Evolutionary conservation across 2,888 invertebrate genomes (phyloP).

Genomic region (Entomobrya multifasciata): DNA sequence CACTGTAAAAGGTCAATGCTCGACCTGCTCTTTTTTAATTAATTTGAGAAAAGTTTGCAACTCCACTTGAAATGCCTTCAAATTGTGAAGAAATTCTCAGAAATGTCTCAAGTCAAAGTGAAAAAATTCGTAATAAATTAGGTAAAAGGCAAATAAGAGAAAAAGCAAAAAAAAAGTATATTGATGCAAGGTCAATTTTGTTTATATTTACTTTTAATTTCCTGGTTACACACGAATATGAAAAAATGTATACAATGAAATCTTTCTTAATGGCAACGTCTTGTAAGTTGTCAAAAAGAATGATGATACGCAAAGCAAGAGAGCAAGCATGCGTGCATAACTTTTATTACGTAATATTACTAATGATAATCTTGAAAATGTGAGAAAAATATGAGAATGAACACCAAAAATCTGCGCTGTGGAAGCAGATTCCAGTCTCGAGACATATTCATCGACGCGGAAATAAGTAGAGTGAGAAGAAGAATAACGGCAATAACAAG

Average conservation of each 20-base stretch:
- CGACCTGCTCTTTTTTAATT: neutral
- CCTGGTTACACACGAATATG: neutral
- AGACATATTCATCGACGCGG: constrained; percentile 56
- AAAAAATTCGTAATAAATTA: too few relatives aligned
- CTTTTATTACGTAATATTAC: constrained; percentile 28
- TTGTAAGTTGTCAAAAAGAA: neutral
- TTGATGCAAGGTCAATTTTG: constrained; percentile 36
- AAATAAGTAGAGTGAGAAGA: constrained; percentile 54
- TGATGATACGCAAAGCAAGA: neutral
- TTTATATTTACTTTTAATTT: constrained; percentile 23
- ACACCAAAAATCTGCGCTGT: constrained; percentile 13
- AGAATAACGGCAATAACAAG: constrained; percentile 39
- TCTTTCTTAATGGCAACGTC: neutral
- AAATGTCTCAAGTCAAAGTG: neutral
- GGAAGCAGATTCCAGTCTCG: constrained; percentile 10
- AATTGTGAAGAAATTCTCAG: constrained; percentile 22
- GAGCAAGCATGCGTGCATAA: neutral
- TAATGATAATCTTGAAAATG: constrained; percentile 18
- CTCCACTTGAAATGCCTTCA: neutral
- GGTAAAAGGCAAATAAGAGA: neutral
- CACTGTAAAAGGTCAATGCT: too few relatives aligned
- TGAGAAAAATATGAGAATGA: neutral
- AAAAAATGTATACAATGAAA: neutral
- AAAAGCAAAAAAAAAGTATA: neutral
- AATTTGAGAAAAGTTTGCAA: neutral